Evolutionary conservation across 2,797 vertebrate species (phyloP).

Genomic region (Masticophis lateralis): DNA sequence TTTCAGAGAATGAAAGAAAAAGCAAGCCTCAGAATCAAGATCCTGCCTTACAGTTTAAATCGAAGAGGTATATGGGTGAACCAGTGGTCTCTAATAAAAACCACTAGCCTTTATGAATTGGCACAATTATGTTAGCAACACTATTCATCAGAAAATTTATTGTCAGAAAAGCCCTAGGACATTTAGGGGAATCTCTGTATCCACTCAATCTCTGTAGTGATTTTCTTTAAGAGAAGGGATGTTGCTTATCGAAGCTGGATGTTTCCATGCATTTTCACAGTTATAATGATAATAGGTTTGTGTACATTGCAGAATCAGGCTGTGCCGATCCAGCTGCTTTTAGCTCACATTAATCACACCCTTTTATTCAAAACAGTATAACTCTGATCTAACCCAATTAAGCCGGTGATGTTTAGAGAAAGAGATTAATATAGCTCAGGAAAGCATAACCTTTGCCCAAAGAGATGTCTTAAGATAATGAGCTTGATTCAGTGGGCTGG

Average conservation of each 20-base stretch:
- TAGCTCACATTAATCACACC: conserved; percentile 69
- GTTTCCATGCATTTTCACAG: conserved; percentile 31
- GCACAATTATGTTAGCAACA: neutral
- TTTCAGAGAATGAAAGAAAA: neutral
- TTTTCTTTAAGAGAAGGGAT: conserved; percentile 39
- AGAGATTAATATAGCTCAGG: conserved; percentile 67
- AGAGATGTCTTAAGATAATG: conserved; percentile 65
- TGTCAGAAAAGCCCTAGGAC: neutral
- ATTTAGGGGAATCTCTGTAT: conserved; percentile 7
- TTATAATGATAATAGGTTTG: conserved; percentile 57
- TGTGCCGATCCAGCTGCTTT: conserved; percentile 56
- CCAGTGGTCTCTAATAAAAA: rapidly evolving
- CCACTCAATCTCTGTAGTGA: neutral
- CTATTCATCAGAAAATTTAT: neutral
- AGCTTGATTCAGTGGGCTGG: conserved; percentile 60
- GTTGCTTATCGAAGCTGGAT: conserved; percentile 9
- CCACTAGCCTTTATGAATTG: neutral
- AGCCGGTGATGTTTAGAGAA: conserved; percentile 67
- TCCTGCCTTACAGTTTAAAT: neutral
- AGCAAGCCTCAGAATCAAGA: neutral
- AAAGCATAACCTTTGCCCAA: conserved; percentile 66
- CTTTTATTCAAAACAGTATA: conserved; percentile 68
- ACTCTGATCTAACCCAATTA: conserved; percentile 70
- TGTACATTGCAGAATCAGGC: conserved; percentile 44
- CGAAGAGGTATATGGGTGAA: neutral